phyloP scores from a whole-genome alignment of 2,113 vertebrate genomes.

The Taurulus bubalis region DNA sequence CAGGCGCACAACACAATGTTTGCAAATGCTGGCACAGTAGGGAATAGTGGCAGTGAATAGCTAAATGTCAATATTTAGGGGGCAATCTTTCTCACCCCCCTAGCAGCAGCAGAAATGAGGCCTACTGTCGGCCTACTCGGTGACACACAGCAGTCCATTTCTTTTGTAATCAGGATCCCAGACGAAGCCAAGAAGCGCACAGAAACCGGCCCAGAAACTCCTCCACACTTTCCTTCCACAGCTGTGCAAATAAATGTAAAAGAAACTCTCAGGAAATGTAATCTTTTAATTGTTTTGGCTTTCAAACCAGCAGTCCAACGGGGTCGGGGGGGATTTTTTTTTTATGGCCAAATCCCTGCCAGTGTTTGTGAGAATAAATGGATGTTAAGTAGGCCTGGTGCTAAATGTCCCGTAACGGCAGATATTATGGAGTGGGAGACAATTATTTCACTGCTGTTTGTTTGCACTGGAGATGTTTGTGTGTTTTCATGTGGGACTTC shows the following conservation, averaged over 20 bases:
- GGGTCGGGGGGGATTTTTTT: too few species aligned
- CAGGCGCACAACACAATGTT: slow-evolving; percentile 32
- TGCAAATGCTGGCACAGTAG: slow-evolving; percentile 2
- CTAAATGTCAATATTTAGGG: slow-evolving; percentile 29
- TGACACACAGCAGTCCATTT: slow-evolving; percentile 51
- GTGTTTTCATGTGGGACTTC: not conserved
- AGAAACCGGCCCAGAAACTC: slow-evolving; percentile 38
- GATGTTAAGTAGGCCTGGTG: slow-evolving; percentile 28
- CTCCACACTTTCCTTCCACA: slow-evolving; percentile 51
- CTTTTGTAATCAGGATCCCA: slow-evolving; percentile 51
- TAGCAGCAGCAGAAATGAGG: slow-evolving; percentile 13
- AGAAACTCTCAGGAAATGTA: slow-evolving; percentile 59
- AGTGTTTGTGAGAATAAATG: slow-evolving; percentile 55
- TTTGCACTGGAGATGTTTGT: slow-evolving; percentile 17
- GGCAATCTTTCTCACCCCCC: slow-evolving; percentile 7
- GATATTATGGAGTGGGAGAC: slow-evolving; percentile 3
- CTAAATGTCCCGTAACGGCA: slow-evolving; percentile 18
- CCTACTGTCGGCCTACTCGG: slow-evolving; percentile 18
- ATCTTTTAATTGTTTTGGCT: slow-evolving; percentile 77
- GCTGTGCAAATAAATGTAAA: slow-evolving; percentile 75
- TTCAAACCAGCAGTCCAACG: slow-evolving; percentile 17
- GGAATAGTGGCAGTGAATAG: slow-evolving; percentile 15
- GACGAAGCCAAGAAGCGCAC: slow-evolving; percentile 53
- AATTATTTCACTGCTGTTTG: slow-evolving; percentile 3
- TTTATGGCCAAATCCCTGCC: slow-evolving; percentile 14